Conservation (phyloP, 2,797 vertebrate species). For the Zenarchopterus dispar region DNA sequence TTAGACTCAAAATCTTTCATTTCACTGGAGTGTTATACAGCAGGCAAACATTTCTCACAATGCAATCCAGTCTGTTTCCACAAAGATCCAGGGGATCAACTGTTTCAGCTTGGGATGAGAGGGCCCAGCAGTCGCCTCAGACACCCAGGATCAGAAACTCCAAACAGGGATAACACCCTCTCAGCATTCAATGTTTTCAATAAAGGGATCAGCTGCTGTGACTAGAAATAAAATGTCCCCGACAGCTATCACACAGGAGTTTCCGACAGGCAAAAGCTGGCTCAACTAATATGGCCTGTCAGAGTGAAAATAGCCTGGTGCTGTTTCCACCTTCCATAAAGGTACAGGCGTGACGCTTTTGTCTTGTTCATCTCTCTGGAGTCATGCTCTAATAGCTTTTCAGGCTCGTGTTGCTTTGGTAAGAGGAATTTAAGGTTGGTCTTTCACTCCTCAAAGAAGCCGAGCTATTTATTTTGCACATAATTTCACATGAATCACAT, state of each 20-base stretch:
- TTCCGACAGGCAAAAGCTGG: slow-evolving; percentile 66
- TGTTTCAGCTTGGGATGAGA: slow-evolving; percentile 48
- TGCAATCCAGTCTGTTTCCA: slow-evolving; percentile 42
- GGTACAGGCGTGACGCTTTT: slow-evolving; percentile 58
- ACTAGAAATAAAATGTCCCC: slow-evolving; percentile 72
- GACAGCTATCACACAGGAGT: slow-evolving; percentile 61
- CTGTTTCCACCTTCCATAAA: slow-evolving; percentile 66
- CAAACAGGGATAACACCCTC: slow-evolving; percentile 70
- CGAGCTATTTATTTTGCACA: slow-evolving; percentile 52
- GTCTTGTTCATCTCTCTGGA: slow-evolving; percentile 69
- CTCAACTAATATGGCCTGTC: slow-evolving; percentile 75
- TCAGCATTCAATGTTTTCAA: slow-evolving; percentile 74
- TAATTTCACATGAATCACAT: slow-evolving; percentile 57
- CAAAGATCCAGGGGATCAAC: slow-evolving; percentile 66
- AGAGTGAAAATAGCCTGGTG: slow-evolving; percentile 69
- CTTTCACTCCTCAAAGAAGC: slow-evolving; percentile 41
- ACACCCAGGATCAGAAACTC: slow-evolving; percentile 62
- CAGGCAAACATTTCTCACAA: slow-evolving; percentile 24
- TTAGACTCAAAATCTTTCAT: slow-evolving; percentile 7
- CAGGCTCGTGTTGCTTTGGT: slow-evolving; percentile 54
- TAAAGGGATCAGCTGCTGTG: slow-evolving; percentile 73
- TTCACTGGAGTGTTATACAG: neutral
- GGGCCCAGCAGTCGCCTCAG: slow-evolving; percentile 39
- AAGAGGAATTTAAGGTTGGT: slow-evolving; percentile 67
- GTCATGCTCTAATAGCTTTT: slow-evolving; percentile 73